phyloP scores from a whole-genome alignment of 2,888 invertebrate species.

The Tyria jacobaeae region DNA sequence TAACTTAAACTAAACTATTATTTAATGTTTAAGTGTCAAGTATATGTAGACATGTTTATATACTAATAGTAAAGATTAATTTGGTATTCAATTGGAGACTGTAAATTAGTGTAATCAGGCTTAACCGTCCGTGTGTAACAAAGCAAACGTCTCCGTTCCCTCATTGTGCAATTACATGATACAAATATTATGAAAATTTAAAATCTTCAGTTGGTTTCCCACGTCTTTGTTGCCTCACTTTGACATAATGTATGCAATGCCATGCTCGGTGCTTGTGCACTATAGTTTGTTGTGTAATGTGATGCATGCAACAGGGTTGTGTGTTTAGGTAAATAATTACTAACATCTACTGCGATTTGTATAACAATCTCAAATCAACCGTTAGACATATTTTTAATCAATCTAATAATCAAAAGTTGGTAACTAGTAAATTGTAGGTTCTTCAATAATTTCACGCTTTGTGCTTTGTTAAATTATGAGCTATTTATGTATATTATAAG shows the following conservation, averaged over 20 bases:
- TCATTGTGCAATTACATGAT: conserved; percentile 69
- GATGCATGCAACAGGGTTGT: conserved; percentile 44
- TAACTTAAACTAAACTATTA: background rate
- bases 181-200: conserved; percentile 81
- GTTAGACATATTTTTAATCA: background rate
- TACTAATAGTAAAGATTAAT: too few species aligned
- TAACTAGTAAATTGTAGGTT: conserved; percentile 4
- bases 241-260: conserved; percentile 72
- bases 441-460: conserved; percentile 12
- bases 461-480: conserved; percentile 1
- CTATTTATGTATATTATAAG: background rate
- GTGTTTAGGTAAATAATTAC: conserved; percentile 11
- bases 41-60: too few species aligned
- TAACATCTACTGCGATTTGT: conserved; percentile 12
- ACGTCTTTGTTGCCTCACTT: conserved; percentile 71
- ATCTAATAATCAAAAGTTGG: background rate
- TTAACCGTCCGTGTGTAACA: conserved; percentile 34
- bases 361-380: conserved; percentile 1
- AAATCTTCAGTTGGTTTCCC: conserved; percentile 73
- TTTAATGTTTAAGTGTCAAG: background rate
- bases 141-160: conserved; percentile 45
- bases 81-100: background rate
- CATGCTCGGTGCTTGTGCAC: conserved; percentile 62
- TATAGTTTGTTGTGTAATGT: conserved; percentile 54
- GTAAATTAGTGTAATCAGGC: conserved; percentile 4